phyloP scores from a whole-genome alignment of 1,140 invertebrate species.

The Danaus melanippus region DNA sequence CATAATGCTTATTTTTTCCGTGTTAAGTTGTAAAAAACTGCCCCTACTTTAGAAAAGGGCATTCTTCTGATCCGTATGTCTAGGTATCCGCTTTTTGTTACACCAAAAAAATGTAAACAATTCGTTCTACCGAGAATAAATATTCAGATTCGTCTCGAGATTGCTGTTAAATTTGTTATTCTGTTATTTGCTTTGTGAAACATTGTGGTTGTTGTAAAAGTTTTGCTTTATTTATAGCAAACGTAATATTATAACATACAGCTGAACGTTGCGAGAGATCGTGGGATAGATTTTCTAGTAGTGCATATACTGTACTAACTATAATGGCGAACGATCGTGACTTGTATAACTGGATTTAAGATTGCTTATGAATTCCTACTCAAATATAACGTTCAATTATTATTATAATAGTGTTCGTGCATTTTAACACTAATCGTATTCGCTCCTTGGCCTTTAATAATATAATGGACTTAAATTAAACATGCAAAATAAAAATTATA shows the following conservation, averaged over 20 bases:
- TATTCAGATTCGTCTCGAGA: conserved; percentile 10
- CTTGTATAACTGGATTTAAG: no score
- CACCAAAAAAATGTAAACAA: conserved; percentile 66
- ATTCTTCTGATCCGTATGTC: conserved; percentile 39
- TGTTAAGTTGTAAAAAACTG: conserved; percentile 51
- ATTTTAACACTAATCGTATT: no score
- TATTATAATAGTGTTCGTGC: no score
- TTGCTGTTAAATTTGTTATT: conserved; percentile 6
- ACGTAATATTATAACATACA: neutral
- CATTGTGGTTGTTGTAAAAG: conserved; percentile 8
- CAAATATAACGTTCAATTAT: no score
- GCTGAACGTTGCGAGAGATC: no score
- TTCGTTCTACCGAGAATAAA: conserved; percentile 30
- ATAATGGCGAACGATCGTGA: no score
- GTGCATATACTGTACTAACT: no score
- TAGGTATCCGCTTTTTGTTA: conserved; percentile 44
- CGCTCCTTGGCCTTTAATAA: no score
- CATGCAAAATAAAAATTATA: no score
- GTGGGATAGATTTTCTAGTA: no score
- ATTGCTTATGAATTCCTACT: no score
- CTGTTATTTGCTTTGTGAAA: conserved; percentile 6
- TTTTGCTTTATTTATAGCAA: conserved; percentile 15
- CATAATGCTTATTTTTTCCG: conserved; percentile 47
- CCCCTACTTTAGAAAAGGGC: conserved; percentile 47
- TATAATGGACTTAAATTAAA: no score